These are phyloP conservation scores for Ellobius talpinus DNA, from an alignment of 2,113 vertebrate genomes.

Conservation along the genomic window DNA sequence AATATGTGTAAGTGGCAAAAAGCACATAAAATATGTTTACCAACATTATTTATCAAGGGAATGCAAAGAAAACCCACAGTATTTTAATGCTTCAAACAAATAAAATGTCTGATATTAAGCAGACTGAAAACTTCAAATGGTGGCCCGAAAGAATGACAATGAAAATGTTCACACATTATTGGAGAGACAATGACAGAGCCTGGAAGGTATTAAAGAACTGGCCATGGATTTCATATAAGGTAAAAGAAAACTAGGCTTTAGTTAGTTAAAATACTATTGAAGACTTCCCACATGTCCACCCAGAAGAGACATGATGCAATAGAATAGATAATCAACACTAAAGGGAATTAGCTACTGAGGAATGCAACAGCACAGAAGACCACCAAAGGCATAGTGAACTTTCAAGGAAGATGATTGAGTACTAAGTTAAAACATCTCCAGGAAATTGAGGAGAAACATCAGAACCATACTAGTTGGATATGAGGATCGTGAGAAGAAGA, in stretches of 20 bases:
- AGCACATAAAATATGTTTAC: not conserved
- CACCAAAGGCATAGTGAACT: not conserved
- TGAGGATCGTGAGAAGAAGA: not conserved
- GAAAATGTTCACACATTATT: not conserved
- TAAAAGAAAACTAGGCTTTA: not conserved
- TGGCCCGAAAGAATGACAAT: not conserved
- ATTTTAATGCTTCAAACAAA: not conserved
- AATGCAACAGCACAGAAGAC: not conserved
- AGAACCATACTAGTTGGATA: not conserved
- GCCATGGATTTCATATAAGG: not conserved
- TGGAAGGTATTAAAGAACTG: not conserved
- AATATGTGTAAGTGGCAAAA: not conserved
- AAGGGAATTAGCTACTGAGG: not conserved
- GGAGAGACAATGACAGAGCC: not conserved
- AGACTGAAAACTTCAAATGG: not conserved
- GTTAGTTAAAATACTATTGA: not conserved
- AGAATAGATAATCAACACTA: not conserved
- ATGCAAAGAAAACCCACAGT: not conserved
- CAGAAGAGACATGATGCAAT: not conserved
- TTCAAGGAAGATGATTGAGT: not conserved
- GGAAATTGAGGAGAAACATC: not conserved
- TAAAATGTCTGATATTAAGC: not conserved
- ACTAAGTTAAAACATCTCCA: not conserved
- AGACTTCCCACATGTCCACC: not conserved
- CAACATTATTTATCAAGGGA: constrained; percentile 30